phyloP scores from a whole-genome alignment of 2,797 vertebrate species.

The Natrix natrix region DNA sequence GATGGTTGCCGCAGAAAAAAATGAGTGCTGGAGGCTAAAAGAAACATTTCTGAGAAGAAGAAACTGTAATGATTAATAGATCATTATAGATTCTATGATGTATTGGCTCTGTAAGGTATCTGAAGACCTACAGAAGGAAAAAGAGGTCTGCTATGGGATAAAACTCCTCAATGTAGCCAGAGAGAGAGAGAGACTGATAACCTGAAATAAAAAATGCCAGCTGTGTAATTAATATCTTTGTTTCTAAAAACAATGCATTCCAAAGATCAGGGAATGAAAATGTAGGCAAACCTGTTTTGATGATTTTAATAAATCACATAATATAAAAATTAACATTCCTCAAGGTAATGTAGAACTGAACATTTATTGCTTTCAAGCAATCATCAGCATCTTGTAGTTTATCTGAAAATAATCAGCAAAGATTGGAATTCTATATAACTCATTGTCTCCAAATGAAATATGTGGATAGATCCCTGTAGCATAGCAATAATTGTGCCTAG shows the following conservation, averaged over 20 bases:
- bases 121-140: not conserved
- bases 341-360: not conserved
- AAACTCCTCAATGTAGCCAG: not conserved
- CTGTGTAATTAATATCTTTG: not conserved
- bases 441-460: not conserved
- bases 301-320: not conserved
- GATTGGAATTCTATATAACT: not conserved
- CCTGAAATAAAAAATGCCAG: not conserved
- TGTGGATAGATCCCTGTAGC: not conserved
- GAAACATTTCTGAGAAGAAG: not conserved
- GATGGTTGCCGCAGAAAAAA: not conserved
- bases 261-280: not conserved
- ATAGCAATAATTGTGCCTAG: not conserved
- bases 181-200: not conserved
- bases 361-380: not conserved
- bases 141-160: not conserved
- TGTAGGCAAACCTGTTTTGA: not conserved
- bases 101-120: not conserved
- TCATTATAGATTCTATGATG: not conserved
- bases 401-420: not conserved
- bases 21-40: not conserved
- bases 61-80: not conserved
- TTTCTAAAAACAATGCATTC: not conserved
- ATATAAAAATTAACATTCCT: not conserved
- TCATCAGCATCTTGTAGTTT: not conserved